Evolutionary conservation across 2,888 invertebrate genomes (phyloP).

Genomic region (Zygaena filipendulae): DNA sequence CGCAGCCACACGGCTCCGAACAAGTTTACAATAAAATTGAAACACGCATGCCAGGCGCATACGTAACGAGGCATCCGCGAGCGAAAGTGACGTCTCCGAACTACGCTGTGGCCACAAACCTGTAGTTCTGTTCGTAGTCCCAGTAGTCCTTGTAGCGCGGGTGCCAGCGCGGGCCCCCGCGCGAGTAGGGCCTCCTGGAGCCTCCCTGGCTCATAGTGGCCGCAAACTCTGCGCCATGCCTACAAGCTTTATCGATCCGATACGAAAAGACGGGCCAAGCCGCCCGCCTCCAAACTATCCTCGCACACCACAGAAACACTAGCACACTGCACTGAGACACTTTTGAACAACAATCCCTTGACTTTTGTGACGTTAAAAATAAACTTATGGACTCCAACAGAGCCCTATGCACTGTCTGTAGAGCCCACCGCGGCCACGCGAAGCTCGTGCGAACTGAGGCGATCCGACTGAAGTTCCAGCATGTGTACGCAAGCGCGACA

Average conservation of each 20-base stretch:
- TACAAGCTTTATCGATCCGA: constrained; percentile 42
- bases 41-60: not conserved
- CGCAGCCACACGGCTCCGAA: too few species aligned
- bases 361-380: constrained; percentile 21
- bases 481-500: constrained; percentile 37
- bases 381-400: constrained; percentile 25
- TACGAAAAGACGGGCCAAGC: constrained; percentile 26
- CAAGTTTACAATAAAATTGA: too few species aligned
- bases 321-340: constrained; percentile 37
- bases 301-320: constrained; percentile 22
- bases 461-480: too few species aligned
- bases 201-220: constrained; percentile 58
- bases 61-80: not conserved
- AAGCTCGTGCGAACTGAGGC: constrained; percentile 42
- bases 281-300: constrained; percentile 20
- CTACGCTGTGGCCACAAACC: constrained; percentile 22
- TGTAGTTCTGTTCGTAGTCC: constrained; percentile 63
- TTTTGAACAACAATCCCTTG: constrained; percentile 19
- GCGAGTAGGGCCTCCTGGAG: constrained; percentile 55
- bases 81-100: not conserved
- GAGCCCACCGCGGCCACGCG: constrained; percentile 36
- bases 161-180: constrained; percentile 61
- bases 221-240: constrained; percentile 54
- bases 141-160: constrained; percentile 64
- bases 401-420: constrained; percentile 38